Evolutionary conservation across 2,888 invertebrate genomes (phyloP).

Genomic region (Drosophila melanosoma): DNA sequence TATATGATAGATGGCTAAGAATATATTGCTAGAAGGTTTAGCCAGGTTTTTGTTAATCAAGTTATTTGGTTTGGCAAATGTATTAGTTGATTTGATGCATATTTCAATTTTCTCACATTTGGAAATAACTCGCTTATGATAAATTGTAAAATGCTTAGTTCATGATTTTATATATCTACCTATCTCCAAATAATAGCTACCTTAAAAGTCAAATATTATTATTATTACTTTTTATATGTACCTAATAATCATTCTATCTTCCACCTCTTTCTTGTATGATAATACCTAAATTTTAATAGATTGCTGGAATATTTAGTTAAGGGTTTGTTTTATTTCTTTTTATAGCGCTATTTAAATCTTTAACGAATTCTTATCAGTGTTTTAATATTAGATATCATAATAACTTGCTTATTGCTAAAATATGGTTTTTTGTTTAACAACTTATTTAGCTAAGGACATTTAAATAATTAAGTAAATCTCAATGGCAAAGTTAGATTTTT

Average conservation of each 20-base stretch:
- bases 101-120: background rate
- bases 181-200: background rate
- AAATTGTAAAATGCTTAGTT: background rate
- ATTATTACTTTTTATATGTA: background rate
- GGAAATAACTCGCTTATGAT: background rate
- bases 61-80: background rate
- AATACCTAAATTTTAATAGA: background rate
- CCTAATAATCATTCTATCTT: background rate
- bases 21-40: background rate
- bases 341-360: background rate
- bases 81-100: background rate
- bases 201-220: background rate
- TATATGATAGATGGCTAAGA: background rate
- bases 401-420: background rate
- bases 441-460: background rate
- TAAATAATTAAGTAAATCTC: background rate
- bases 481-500: background rate
- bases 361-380: background rate
- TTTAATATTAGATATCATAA: background rate
- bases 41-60: background rate
- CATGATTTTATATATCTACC: background rate
- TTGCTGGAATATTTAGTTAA: background rate
- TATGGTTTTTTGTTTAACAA: background rate
- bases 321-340: background rate
- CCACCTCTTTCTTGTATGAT: background rate